Conservation (phyloP, 2,888 invertebrate genomes). For the Mycogona germanica region DNA sequence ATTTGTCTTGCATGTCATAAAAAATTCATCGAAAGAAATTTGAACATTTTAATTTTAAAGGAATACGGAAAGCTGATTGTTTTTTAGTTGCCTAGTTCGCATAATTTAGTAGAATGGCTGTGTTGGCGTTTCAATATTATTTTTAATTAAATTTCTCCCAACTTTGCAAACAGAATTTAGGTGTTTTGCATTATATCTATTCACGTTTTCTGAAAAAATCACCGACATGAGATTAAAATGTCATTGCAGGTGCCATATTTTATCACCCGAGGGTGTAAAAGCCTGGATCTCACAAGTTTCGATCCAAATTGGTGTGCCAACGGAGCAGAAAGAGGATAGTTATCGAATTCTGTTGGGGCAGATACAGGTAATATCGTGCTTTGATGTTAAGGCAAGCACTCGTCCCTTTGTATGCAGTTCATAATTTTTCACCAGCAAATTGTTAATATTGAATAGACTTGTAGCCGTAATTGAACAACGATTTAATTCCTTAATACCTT, state of each 20-base stretch:
- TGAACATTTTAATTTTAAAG: too few species aligned
- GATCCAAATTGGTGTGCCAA: neutral
- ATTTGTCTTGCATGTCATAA: neutral
- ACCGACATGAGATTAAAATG: neutral
- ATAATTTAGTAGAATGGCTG: too few species aligned
- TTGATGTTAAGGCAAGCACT: neutral
- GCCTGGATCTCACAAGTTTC: constrained; percentile 2
- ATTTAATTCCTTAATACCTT: too few species aligned
- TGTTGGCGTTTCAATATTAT: too few species aligned
- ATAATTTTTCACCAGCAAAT: neutral
- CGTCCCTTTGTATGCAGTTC: neutral
- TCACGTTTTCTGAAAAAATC: too few species aligned
- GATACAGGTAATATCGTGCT: neutral
- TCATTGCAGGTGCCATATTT: constrained; percentile 5
- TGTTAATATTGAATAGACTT: too few species aligned
- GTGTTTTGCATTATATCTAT: too few species aligned
- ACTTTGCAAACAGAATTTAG: too few species aligned
- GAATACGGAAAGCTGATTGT: too few species aligned
- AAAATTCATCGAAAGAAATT: neutral
- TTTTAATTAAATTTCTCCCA: too few species aligned
- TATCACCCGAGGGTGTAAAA: neutral
- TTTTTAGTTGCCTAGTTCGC: too few species aligned
- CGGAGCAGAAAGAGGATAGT: neutral
- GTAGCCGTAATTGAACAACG: too few species aligned
- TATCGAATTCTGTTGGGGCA: constrained; percentile 6